Evolutionary conservation across 2,888 invertebrate species (phyloP), one percentile per base, ranked within the genome.

Genomic region (Cylloceria caligata): DNA sequence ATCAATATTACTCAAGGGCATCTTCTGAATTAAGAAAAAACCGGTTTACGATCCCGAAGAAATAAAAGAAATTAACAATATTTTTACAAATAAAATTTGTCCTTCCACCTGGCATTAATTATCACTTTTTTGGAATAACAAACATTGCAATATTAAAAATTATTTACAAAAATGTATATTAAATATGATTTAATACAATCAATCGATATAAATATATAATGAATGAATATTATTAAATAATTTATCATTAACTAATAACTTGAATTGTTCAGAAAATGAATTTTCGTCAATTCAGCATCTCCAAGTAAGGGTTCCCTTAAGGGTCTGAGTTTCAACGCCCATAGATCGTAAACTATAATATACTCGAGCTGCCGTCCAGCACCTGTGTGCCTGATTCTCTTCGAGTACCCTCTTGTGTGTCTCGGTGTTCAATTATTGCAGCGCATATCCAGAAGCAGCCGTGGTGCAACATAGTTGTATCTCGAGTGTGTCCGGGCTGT

Each of bases 391-490:
- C 45, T 45, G n/a, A 19, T 24, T n/a, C 52, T 36, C 45, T 39
- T 60, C 13, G 49, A 57, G 60, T 39, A 30, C 16, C n/a, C 45
- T 36, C 34, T 27, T n/a, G 45, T 47, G 36, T 71, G 36, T 55
- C 55, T 6, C 64, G 64, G 27, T 47, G 74, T 65, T 80, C 80
- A 75, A 80, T 80, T 75, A 74, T 75, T 64, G 39, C 65, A 64
- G 60, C 55, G 57, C 55, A 75, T 75, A 71, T 80, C 75, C 80
- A 80, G 80, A 75, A 75, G 71, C 75, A 65, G 65, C 74, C 24
- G 68, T 42, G 55, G 62, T 21, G 21, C 71, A 75, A 74, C 21
- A 64, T 55, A 34, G 52, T 52, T 57, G 67, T 69, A 39, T 21
- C 19, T 27, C 39, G 30, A 65, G 45, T 34, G 47, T 69, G 55